Percentiles rank a stretch among this genome's conserved stretches.
phyloP scores from a whole-genome alignment of 1,140 invertebrate genomes.

The Lepidurus arcticus region DNA sequence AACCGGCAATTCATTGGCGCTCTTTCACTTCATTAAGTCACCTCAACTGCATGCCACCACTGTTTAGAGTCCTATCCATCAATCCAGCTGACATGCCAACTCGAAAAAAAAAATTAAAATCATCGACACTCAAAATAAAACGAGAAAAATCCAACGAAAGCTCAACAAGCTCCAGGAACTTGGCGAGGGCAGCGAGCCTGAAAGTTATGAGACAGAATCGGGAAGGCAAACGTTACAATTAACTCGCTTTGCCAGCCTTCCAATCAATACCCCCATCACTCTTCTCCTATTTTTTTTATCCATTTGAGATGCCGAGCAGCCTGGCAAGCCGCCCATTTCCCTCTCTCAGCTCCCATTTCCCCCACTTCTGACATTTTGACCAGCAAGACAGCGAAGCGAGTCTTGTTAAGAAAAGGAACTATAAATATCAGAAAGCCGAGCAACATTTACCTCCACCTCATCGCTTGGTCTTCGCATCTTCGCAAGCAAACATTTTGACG shows the following conservation, averaged over 20 bases:
- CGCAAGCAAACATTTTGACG: too few species aligned
- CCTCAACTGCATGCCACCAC: background rate
- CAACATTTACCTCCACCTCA: too few species aligned
- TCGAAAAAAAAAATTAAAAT: background rate
- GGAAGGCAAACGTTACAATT: slow-evolving; percentile 19
- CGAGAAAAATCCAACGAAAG: background rate
- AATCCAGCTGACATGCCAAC: background rate
- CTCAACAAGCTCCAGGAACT: too few species aligned
- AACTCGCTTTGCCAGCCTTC: slow-evolving; percentile 9
- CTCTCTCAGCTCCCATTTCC: background rate
- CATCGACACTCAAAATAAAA: background rate
- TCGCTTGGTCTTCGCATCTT: too few species aligned
- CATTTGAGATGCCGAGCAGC: background rate
- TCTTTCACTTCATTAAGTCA: background rate
- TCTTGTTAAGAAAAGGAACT: background rate
- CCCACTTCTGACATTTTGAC: background rate
- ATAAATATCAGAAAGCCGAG: background rate
- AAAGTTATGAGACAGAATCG: background rate
- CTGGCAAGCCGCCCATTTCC: background rate
- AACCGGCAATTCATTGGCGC: background rate
- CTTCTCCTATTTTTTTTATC: background rate
- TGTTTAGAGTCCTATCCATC: background rate
- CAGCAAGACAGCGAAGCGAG: background rate
- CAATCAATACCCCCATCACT: slow-evolving; percentile 15
- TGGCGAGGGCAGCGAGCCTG: background rate